A percentile compares a stretch with the other conserved stretches of the same genome.
phyloP scores from a whole-genome alignment of 2,888 invertebrate genomes.

The Agriotes lineatus region DNA sequence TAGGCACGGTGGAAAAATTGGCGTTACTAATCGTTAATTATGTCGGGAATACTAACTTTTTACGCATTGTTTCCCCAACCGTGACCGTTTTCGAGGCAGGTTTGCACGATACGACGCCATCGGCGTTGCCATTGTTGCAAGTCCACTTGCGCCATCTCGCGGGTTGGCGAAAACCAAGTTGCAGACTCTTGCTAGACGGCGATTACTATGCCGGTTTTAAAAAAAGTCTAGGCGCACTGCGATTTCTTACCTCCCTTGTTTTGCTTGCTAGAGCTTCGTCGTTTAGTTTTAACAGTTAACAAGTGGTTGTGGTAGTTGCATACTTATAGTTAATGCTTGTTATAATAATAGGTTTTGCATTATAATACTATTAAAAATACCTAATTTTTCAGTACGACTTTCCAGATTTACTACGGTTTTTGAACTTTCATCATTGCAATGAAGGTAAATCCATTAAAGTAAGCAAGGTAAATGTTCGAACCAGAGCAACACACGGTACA shows the following conservation, averaged over 20 bases:
- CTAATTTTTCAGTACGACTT: too few species aligned
- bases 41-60: neutral
- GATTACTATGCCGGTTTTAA: neutral
- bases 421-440: too few species aligned
- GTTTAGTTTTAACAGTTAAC: too few species aligned
- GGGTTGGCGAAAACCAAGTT: neutral
- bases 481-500: too few species aligned
- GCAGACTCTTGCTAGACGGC: constrained; percentile 24
- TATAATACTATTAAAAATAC: too few species aligned
- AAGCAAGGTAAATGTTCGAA: too few species aligned
- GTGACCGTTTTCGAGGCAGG: constrained; percentile 8
- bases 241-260: neutral
- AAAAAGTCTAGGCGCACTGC: neutral
- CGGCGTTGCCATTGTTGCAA: neutral
- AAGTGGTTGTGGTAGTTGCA: too few species aligned
- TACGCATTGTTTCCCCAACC: constrained; percentile 29
- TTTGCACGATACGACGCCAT: neutral
- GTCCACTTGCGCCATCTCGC: neutral
- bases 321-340: too few species aligned
- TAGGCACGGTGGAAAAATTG: constrained; percentile 15
- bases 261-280: too few species aligned
- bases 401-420: too few species aligned
- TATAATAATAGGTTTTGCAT: too few species aligned
- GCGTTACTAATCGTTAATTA: constrained; percentile 22
- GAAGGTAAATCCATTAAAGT: too few species aligned